phyloP scores from a whole-genome alignment of 2,113 vertebrate species.

The Thunnus maccoyii region DNA sequence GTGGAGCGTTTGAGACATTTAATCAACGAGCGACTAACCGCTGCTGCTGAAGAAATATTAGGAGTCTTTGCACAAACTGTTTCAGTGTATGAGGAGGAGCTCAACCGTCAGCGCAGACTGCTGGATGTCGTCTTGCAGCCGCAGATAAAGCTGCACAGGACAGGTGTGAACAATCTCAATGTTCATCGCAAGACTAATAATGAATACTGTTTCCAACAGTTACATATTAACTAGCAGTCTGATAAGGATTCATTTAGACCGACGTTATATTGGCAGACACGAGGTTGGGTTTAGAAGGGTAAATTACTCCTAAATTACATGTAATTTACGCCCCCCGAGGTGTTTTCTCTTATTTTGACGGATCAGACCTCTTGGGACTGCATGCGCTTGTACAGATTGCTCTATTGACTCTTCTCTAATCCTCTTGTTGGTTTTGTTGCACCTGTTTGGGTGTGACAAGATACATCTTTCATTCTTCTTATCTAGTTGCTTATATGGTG shows the following conservation, averaged over 20 bases:
- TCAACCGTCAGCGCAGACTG: conserved; percentile 6
- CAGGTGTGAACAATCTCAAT: neutral
- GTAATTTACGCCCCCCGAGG: too few relatives aligned
- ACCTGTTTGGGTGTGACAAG: too few relatives aligned
- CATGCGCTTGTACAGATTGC: too few relatives aligned
- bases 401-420: too few relatives aligned
- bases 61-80: conserved; percentile 13
- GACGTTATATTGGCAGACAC: too few relatives aligned
- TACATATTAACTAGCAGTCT: neutral
- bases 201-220: neutral
- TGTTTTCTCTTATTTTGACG: too few relatives aligned
- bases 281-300: too few relatives aligned
- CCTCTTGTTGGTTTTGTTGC: too few relatives aligned
- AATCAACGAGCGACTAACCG: conserved; percentile 19
- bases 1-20: neutral
- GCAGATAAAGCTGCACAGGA: neutral
- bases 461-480: too few relatives aligned
- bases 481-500: too few relatives aligned
- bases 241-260: neutral
- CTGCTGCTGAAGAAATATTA: conserved; percentile 16
- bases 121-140: conserved; percentile 4
- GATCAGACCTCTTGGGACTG: too few relatives aligned
- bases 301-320: too few relatives aligned
- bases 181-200: neutral
- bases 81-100: conserved; percentile 12